Percentiles rank a stretch among this genome's conserved stretches.
phyloP scores from a whole-genome alignment of 2,797 vertebrate species.

The Gobio occitaniae region DNA sequence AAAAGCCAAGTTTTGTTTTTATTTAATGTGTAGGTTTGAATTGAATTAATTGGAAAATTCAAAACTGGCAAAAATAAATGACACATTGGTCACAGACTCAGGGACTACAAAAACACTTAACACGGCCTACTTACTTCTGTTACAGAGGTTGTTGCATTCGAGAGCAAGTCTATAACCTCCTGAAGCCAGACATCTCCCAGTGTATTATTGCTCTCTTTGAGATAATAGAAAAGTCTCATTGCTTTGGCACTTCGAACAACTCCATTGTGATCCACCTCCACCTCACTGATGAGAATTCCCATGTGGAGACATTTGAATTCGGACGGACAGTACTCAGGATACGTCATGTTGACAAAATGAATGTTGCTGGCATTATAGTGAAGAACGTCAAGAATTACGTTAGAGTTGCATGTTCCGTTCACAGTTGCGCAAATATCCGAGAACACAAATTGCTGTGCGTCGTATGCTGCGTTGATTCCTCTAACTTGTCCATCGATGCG shows the following conservation, averaged over 20 bases:
- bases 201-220: constrained; percentile 58
- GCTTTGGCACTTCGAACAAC: constrained; percentile 71
- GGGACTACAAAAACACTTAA: neutral
- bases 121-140: constrained; percentile 64
- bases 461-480: constrained; percentile 46
- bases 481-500: constrained; percentile 71
- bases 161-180: constrained; percentile 65
- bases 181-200: constrained; percentile 70
- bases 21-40: neutral
- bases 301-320: constrained; percentile 53
- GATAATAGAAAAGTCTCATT: constrained; percentile 74
- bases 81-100: neutral
- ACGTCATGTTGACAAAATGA: constrained; percentile 52
- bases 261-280: constrained; percentile 52
- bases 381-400: constrained; percentile 71
- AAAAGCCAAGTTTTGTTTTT: neutral
- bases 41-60: neutral
- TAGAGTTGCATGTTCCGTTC: constrained; percentile 68
- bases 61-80: neutral
- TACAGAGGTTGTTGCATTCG: constrained; percentile 55
- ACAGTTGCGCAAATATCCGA: constrained; percentile 71
- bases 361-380: constrained; percentile 48
- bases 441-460: constrained; percentile 64
- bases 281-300: constrained; percentile 69
- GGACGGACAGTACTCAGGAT: constrained; percentile 61